These are phyloP conservation scores for Heliconius aoede DNA, from an alignment of 2,888 invertebrate species.

Conservation along the genomic window DNA sequence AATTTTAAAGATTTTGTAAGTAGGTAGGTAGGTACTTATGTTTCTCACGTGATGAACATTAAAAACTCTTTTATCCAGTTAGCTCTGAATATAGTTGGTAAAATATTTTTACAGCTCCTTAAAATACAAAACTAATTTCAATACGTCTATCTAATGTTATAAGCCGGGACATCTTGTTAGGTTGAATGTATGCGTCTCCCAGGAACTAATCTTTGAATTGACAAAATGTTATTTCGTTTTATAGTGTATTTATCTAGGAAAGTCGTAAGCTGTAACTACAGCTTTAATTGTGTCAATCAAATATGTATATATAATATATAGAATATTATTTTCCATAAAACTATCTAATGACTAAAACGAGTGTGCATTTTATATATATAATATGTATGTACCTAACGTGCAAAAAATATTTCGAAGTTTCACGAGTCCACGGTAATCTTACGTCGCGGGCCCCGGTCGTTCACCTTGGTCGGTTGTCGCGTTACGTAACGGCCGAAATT, in stretches of 20 bases:
- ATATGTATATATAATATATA: too few relatives aligned
- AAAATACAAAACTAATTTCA: too few relatives aligned
- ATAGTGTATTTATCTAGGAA: too few relatives aligned
- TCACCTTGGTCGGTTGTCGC: constrained; percentile 54
- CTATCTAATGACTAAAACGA: constrained; percentile 14
- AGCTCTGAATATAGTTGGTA: too few relatives aligned
- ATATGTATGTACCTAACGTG: neutral
- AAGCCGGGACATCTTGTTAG: too few relatives aligned
- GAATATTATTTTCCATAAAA: constrained; percentile 7
- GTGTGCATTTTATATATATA: neutral
- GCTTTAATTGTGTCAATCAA: too few relatives aligned
- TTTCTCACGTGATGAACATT: neutral
- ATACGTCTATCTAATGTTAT: too few relatives aligned
- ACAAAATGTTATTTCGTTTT: too few relatives aligned
- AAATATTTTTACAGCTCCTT: neutral
- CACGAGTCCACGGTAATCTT: constrained; percentile 40
- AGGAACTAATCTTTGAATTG: too few relatives aligned
- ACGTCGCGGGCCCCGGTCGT: constrained; percentile 61
- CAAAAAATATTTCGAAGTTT: constrained; percentile 20
- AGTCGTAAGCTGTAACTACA: too few relatives aligned
- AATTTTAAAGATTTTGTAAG: neutral
- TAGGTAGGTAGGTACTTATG: neutral
- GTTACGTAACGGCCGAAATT: constrained; percentile 70
- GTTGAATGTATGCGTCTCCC: too few relatives aligned
- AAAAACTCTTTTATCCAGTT: too few relatives aligned